Evolutionary conservation across 2,797 vertebrate genomes (phyloP), one percentile per base, ranked within the genome.

Genomic region (Lepus townsendii): DNA sequence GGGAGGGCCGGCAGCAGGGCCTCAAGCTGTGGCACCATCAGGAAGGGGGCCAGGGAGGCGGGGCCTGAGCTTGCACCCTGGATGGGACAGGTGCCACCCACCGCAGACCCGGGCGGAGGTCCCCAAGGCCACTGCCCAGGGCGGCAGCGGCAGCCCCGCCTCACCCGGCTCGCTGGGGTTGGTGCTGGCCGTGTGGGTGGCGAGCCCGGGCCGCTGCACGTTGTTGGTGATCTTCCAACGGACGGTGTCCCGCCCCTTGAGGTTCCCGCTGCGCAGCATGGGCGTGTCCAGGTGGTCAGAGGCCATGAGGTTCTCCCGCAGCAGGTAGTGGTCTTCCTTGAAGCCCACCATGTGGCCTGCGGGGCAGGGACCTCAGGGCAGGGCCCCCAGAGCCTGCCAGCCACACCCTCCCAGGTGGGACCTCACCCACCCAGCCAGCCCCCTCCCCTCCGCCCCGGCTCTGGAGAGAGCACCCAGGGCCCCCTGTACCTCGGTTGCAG

Each of bases 161-260:
- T 99, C 97, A 99, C 99, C 98, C 91, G 97, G 98, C 73, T 99
- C 99, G 47, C 99, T 98, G 24, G 99, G 98, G 98, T 97, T 99
- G 97, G 98, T 75, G 95, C 95, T 96, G 2, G 98, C 97, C 0
- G 98, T 52, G 1, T 98, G 96, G 91, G 98, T 97, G 10, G 98
- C 91, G 73, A 97, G 97, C 26, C 98, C 93, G 4, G 97, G 97
- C 16, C 98, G 98, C 97, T 99, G 99, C 3, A 99, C 99, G 0
- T 99, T 99, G 96, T 99, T 99, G 16, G 98, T 99, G 95, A 99
- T 98, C 98, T 99, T 99, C 99, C 99, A 99, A 95, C 99, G 99
- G 13, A 99, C 99, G 0, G 98, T 98, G 82, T 99, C 99, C 0
- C 99, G 98, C 5, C 99, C 99, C 97, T 99, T 99, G 69, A 98